Percentiles rank a stretch among this genome's conserved stretches.
These are phyloP conservation scores for Apocrypta bakeri DNA, from an alignment of 1,140 invertebrate species.

Conservation along the genomic window DNA sequence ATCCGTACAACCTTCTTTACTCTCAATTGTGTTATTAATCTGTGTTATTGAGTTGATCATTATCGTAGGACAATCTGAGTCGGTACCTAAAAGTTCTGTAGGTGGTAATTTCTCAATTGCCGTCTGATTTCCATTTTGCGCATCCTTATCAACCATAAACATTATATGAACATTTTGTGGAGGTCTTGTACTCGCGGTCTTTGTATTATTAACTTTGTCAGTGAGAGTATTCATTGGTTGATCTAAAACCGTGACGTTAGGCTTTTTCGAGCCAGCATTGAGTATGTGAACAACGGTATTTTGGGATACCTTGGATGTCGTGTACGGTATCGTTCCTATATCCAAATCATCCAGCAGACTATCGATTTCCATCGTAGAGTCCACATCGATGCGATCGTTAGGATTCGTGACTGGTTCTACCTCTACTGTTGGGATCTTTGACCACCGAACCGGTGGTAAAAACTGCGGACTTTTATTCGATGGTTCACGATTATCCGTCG, in stretches of 20 bases:
- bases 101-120: neutral
- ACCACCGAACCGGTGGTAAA: constrained; percentile 63
- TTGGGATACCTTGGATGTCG: constrained; percentile 63
- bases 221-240: neutral
- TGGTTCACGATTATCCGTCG: constrained; percentile 41
- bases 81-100: constrained; percentile 8
- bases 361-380: constrained; percentile 35
- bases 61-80: constrained; percentile 67
- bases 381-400: neutral
- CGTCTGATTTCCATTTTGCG: constrained; percentile 27
- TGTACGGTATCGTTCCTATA: neutral
- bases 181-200: constrained; percentile 26
- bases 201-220: constrained; percentile 16
- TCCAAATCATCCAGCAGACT: constrained; percentile 34
- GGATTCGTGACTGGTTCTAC: neutral
- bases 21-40: constrained; percentile 70
- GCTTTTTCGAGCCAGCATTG: constrained; percentile 59
- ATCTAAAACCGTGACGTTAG: constrained; percentile 56
- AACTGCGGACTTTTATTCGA: constrained; percentile 49
- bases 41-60: constrained; percentile 70
- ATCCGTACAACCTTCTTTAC: constrained; percentile 71
- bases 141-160: constrained; percentile 63
- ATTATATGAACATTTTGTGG: constrained; percentile 69
- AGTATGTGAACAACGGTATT: constrained; percentile 69
- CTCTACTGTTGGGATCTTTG: constrained; percentile 61